Evolutionary conservation across 2,113 vertebrate species (phyloP), one percentile per base, ranked within the genome.

Genomic region (Pollachius pollachius): DNA sequence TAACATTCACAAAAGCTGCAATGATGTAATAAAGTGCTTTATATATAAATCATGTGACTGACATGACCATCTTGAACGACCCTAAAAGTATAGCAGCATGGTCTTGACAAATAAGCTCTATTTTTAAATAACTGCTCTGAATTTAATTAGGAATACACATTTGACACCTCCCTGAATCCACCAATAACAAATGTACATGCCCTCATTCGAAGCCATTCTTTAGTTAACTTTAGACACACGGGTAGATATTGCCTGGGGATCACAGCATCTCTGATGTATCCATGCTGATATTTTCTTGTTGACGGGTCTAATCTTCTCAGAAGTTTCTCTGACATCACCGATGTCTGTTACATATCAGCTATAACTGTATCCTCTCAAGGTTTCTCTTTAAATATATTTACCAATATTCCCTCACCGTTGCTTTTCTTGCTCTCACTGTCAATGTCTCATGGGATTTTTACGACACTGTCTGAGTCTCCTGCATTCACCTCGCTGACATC

Each of bases 401-500:
- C 41, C 11, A 11, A 48, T 48, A 48, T 48, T 48, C 41, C 8
- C 41, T 48, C 41, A 7, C 12, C 41, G 41, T 48, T 48, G 30
- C 6, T 34, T 34, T 34, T 34, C 30, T 34, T 3, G 30, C 30
- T 34, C 61, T 68, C 16, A 21, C 15, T 52, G 30, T 37, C 18
- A 8, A 41, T 59, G 65, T 16, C 15, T 59, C 34, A 18, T 1
- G 21, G 48, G 30, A 63, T 67, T 17, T 67, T 69, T 61, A 71
- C 70, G 25, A n/a, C 56, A 58, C 0, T 69, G 30, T 81, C 73
- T 8, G 69, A 69, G 62, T 79, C 72, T 9, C 67, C 70, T 21
- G 74, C 62, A 60, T 81, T 81, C 0, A 69, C 52, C n/a, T 92
- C 88, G 1, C 79, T 81, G 23, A 23, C 23, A 52, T 92, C 91